Conservation (phyloP, 2,888 invertebrate species). For the Apomyelois bistriatella region DNA sequence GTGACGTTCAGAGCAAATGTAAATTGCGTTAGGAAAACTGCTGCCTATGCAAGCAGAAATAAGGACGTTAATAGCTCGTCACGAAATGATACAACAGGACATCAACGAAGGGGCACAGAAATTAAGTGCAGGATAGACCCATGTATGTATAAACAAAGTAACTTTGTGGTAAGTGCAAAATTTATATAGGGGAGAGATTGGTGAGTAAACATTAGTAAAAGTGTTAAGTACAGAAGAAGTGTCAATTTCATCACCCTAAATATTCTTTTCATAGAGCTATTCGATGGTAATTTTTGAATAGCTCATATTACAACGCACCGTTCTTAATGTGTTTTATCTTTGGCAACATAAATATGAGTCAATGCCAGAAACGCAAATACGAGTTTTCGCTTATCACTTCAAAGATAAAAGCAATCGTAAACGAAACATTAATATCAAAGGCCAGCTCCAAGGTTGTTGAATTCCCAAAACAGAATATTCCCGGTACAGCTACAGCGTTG, state of each 20-base stretch:
- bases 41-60: conserved; percentile 16
- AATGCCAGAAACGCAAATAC: not conserved
- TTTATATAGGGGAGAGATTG: too few species aligned
- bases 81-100: not conserved
- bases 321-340: not conserved
- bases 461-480: conserved; percentile 21
- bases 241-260: too few species aligned
- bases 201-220: too few species aligned
- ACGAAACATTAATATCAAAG: conserved; percentile 4
- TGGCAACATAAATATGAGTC: not conserved
- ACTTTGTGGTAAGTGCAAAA: too few species aligned
- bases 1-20: conserved; percentile 42
- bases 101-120: not conserved
- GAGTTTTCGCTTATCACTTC: conserved; percentile 1
- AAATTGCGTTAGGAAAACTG: conserved; percentile 22
- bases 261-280: too few species aligned
- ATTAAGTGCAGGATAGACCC: conserved; percentile 3
- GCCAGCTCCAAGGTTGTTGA: not conserved
- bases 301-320: not conserved
- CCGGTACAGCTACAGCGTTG: conserved; percentile 29
- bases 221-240: too few species aligned
- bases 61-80: conserved; percentile 9
- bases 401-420: conserved; percentile 8
- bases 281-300: not conserved
- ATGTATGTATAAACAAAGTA: too few species aligned